Conservation (phyloP, 2,888 invertebrate genomes). For the Balanococcus diminutus region DNA sequence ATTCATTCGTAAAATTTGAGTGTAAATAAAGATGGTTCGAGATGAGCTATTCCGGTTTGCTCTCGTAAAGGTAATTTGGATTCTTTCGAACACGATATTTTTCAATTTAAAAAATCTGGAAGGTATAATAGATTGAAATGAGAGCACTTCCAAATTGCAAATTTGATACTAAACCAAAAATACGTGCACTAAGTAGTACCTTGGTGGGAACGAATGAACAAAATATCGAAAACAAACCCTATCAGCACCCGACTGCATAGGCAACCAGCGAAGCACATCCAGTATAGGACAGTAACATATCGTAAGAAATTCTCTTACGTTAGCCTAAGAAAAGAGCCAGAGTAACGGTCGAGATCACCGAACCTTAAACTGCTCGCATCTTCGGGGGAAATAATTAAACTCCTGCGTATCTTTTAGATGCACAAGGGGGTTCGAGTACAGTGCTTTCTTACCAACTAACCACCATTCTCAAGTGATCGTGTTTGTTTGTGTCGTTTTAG, state of each 20-base stretch:
- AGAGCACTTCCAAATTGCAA: no score
- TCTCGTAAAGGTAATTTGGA: no score
- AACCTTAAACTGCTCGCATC: slow-evolving; percentile 43
- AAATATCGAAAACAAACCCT: background rate
- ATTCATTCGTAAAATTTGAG: no score
- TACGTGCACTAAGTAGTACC: no score
- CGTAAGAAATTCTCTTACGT: slow-evolving; percentile 16
- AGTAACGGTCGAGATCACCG: slow-evolving; percentile 48
- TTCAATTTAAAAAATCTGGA: no score
- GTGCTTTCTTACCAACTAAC: background rate
- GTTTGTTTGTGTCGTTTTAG: background rate
- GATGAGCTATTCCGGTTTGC: no score
- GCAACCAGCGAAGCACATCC: slow-evolving; percentile 15
- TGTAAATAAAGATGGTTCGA: no score
- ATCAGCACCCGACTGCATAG: background rate
- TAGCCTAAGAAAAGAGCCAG: background rate
- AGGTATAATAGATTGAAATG: no score
- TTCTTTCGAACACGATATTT: no score
- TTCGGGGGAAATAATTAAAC: slow-evolving; percentile 6
- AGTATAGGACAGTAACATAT: slow-evolving; percentile 1
- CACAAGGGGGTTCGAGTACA: background rate
- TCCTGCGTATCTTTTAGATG: background rate
- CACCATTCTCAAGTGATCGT: background rate
- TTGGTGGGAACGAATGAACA: no score
- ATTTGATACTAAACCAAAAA: no score